Evolutionary conservation across 2,113 vertebrate genomes (phyloP), one percentile per base, ranked within the genome.

Genomic region (Neodontobutis hainanensis): DNA sequence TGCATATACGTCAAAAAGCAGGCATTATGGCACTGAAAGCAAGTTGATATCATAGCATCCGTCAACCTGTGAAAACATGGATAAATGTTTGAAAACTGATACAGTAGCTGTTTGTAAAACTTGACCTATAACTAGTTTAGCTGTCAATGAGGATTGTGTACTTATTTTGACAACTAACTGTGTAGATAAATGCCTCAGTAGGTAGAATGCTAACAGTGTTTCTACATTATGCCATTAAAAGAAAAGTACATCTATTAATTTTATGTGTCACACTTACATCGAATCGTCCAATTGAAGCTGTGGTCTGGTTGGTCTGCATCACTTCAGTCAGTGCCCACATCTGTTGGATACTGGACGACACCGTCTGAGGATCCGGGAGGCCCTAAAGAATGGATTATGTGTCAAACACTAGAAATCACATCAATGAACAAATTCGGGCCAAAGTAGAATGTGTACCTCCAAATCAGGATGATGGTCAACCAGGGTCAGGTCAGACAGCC

Each of bases 321-420:
- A 99, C 93, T 81, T 99, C 96, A 0, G 96, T 98, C 84, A 99
- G 90, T 19, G 95, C 94, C 96, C 96, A 98, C 96, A 99, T 98
- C 80, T 96, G 97, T 91, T 98, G 96, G n/a, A 97, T 92, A 62
- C 95, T 95, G 0, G 95, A 94, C 0, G 97, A 97, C 0, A 98
- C 95, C 0, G 90, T 92, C 80, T 93, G 91, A 0, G 95, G 95
- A 77, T 98, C 94, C 0, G 95, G 96, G 56, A 98, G 92, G 40
- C 93, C 95, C 96, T 98, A 63, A 15, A 9, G 34, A 5, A 55
- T 12, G 36, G 10, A 34, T 8, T 40, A 40, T 5, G 10, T 12
- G 50, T 52, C n/a, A 58, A 16, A 40, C 3, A 68, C 3, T 14
- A 11, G 38, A 47, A 53, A 11, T 43, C 3, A 45, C 8, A 53